phyloP scores from a whole-genome alignment of 2,888 invertebrate species.

The Kuschelorhynchus macadamiae region DNA sequence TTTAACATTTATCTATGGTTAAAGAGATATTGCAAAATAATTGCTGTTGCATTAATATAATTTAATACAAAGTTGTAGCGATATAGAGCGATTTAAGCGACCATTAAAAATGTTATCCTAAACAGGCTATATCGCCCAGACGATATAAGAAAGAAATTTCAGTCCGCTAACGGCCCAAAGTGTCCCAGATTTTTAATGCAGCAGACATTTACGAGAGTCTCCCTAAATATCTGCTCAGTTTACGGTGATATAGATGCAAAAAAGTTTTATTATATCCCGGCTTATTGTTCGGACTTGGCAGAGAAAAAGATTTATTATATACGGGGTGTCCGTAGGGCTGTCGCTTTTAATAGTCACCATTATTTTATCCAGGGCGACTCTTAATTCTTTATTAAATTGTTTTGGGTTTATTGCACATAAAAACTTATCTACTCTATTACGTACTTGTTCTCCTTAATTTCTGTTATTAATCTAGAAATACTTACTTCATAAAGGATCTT shows the following conservation, averaged over 20 bases:
- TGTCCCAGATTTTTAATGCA: constrained; percentile 44
- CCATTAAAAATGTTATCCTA: constrained; percentile 37
- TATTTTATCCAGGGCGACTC: constrained; percentile 25
- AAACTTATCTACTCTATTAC: constrained; percentile 10
- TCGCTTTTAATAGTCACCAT: constrained; percentile 22
- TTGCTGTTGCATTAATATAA: background rate
- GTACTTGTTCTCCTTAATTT: constrained; percentile 7
- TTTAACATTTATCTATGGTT: too few species aligned
- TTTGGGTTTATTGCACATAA: background rate
- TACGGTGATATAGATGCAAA: constrained; percentile 48
- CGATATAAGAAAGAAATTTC: constrained; percentile 39
- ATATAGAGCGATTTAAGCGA: constrained; percentile 16
- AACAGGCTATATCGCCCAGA: constrained; percentile 35
- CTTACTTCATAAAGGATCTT: too few species aligned
- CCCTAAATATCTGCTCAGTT: constrained; percentile 47
- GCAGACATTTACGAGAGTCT: constrained; percentile 41
- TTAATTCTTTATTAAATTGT: constrained; percentile 20
- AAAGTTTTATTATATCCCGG: constrained; percentile 47
- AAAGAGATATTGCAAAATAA: background rate
- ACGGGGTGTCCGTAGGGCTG: constrained; percentile 37
- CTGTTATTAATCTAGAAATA: too few species aligned
- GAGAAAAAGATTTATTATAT: constrained; percentile 45
- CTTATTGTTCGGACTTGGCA: constrained; percentile 46
- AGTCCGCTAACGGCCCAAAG: constrained; percentile 35
- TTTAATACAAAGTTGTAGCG: background rate